Base-by-base conservation (phyloP, 2,888 invertebrate genomes). In the Drosophila picticornis region DNA sequence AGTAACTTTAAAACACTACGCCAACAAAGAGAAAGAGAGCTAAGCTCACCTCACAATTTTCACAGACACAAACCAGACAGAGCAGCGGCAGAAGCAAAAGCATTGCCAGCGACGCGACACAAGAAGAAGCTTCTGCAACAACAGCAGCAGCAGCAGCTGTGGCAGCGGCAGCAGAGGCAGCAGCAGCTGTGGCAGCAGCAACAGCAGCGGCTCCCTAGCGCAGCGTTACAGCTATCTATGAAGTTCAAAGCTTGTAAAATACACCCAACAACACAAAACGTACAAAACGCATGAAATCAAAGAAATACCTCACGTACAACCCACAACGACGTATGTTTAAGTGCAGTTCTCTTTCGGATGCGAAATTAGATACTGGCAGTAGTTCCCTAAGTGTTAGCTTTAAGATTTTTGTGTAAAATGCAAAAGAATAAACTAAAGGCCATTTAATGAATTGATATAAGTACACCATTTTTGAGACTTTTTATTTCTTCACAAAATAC, bases 161-260 rank as follows among this genome's bases (percentile, higher is more conserved):
- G 10, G 65, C 48, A 43, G 40, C 63, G 40, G 32, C 64, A n/a
- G 48, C 2, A 25, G 55, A 11, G n/a, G 22, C 2, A 34, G 34
- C 27, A 50, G 13, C 51, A 40, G n/a, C n/a, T n/a, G n/a, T n/a
- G n/a, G 22, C 2, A 34, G 34, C 27, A 50, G 13, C 51, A 40
- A 29, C 50, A 48, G 22, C 43, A 22, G 11, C 46, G 40, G 38
- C 64, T 71, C 57, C 78, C 66, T 76, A 80, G 53, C 66, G 31
- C 50, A 13, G 22, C 53, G 16, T 48, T 22, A 52, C 43, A 46
- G 38, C 58, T 56, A 53, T 13, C 29, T 43, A 51, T 68, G 62
- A 90, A 85, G 88, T 86, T 85, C 56, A 70, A 90, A 86, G 83
- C 90, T 86, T 86, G 72, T 81, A 68, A 71, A 65, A 68, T 63